Evolutionary conservation across 2,888 invertebrate species (phyloP).

Genomic region (Spodoptera exigua): DNA sequence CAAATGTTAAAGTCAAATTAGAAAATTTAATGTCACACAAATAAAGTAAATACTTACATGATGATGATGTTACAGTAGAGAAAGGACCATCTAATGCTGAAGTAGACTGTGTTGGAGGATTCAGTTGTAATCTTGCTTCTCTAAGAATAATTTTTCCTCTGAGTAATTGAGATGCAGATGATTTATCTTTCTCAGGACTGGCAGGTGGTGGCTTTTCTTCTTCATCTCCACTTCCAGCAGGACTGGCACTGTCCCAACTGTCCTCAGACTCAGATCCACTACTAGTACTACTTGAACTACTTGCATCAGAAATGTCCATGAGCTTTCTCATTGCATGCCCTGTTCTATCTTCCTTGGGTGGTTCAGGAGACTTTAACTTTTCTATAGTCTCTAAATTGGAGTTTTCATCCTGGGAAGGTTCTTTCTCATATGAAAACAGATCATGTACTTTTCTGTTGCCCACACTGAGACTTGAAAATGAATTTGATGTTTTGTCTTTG

Average conservation of each 20-base stretch:
- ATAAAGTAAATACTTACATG: conserved; percentile 74
- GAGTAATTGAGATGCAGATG: conserved; percentile 84
- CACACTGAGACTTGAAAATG: conserved; percentile 77
- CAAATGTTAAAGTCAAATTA: conserved; percentile 15
- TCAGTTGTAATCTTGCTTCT: conserved; percentile 91
- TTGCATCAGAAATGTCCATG: conserved; percentile 86
- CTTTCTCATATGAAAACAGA: conserved; percentile 84
- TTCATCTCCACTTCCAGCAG: conserved; percentile 79
- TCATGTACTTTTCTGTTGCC: conserved; percentile 76
- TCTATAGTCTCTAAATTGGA: conserved; percentile 78
- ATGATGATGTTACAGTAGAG: conserved; percentile 82
- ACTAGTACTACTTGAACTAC: conserved; percentile 82
- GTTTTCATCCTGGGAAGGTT: conserved; percentile 81
- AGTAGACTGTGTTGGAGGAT: conserved; percentile 78
- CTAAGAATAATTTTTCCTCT: conserved; percentile 92
- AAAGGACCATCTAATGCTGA: conserved; percentile 91
- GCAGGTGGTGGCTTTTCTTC: conserved; percentile 78
- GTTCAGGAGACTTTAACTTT: conserved; percentile 73
- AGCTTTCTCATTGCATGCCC: conserved; percentile 86
- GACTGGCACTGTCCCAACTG: conserved; percentile 84
- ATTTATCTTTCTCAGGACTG: conserved; percentile 84
- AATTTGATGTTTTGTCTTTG: conserved; percentile 83
- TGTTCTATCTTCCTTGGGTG: conserved; percentile 79
- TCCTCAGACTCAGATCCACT: conserved; percentile 85
- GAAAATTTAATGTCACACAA: neutral